Conservation (phyloP, 2,113 vertebrate genomes). For the Pogona vitticeps region DNA sequence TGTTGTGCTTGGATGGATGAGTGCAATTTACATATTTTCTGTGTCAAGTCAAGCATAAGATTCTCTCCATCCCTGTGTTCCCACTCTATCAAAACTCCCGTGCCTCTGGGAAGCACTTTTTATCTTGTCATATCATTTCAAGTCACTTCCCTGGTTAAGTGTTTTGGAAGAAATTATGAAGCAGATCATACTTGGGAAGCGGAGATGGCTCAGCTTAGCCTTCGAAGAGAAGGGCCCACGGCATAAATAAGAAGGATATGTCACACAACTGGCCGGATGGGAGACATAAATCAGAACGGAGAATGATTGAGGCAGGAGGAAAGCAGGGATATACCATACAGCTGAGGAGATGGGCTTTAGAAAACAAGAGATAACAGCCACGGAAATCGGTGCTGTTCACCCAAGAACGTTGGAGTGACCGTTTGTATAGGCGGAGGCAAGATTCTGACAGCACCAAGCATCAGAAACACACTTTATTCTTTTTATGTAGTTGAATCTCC, state of each 20-base stretch:
- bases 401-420: background rate
- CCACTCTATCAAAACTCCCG: background rate
- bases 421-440: too few species aligned
- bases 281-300: constrained; percentile 19
- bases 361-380: background rate
- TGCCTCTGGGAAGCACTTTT: background rate
- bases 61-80: background rate
- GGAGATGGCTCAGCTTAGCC: background rate
- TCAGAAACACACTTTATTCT: too few species aligned
- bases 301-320: background rate
- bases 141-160: background rate
- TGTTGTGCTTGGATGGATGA: background rate
- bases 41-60: background rate
- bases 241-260: background rate
- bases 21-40: background rate
- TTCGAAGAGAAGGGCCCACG: background rate
- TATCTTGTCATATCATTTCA: background rate
- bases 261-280: rapidly evolving
- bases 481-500: too few species aligned
- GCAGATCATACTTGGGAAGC: background rate
- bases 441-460: too few species aligned
- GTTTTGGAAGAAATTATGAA: background rate
- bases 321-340: background rate
- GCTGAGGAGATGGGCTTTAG: background rate
- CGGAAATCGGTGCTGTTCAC: background rate